Base-by-base conservation (phyloP, 2,797 vertebrate species). In the Eupleurogrammus muticus region DNA sequence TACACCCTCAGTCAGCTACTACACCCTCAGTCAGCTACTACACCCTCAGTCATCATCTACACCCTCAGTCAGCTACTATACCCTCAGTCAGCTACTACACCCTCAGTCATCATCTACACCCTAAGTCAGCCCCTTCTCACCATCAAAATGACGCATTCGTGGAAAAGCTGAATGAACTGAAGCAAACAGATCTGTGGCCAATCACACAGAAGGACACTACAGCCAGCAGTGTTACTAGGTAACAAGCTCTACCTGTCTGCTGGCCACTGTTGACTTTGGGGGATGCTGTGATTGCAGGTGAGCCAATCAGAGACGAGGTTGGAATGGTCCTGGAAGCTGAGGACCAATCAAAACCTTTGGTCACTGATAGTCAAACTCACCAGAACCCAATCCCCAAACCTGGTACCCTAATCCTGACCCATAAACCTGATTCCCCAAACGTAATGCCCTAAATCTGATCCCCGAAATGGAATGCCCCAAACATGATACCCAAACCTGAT, bases 291-390 rank as follows among this genome's bases (percentile, higher is more conserved):
- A 87, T 75, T 71, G 82, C 84, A 59, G 89, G 87, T 61, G 82
- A 92, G 77, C 86, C 87, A 86, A 80, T 83, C 75, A 88, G 55
- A 82, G 89, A 87, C 17, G 81, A 83, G 6, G 63, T 55, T 35
- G 87, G 77, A 1, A 77, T 79, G 67, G 59, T 59, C 76, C 77
- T 78, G 1, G 85, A 66, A 63, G 86, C 91, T 91, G 83, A 84
- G 77, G 75, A 90, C 79, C 88, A 90, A 90, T 87, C 62, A 89
- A 35, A 84, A 84, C 24, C 55, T 79, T 19, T 55, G 50, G 57
- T 89, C 79, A 88, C 55, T 46, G 77, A 58, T 66, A 75, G 35
- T 16, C 36, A 52, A 40, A 17, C 13, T 2, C 11, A 2, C 1
- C 19, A 13, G 10, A 50, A 21, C 28, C 10, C 34, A 16, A 16